phyloP scores from a whole-genome alignment of 2,113 vertebrate species.

The Bubo bubo region DNA sequence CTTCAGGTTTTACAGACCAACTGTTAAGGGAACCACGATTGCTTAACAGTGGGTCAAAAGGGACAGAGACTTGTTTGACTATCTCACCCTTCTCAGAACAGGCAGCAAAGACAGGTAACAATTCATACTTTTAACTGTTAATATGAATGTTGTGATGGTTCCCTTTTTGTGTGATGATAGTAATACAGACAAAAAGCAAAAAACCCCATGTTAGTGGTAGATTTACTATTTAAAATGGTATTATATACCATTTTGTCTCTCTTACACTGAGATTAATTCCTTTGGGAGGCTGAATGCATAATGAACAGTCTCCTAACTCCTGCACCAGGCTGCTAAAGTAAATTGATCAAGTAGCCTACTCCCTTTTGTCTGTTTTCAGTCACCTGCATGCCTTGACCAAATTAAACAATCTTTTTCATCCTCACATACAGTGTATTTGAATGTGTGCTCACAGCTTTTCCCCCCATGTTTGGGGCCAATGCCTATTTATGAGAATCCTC shows the following conservation, averaged over 20 bases:
- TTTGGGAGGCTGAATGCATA: neutral
- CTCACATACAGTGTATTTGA: neutral
- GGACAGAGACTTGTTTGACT: neutral
- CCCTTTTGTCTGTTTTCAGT: neutral
- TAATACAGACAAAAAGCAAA: neutral
- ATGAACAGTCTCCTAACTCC: neutral
- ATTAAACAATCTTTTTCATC: neutral
- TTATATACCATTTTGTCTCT: neutral
- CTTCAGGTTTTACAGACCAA: neutral
- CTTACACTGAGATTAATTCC: neutral
- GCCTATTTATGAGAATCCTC: neutral
- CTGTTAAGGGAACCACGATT: fast-evolving
- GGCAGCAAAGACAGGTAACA: neutral
- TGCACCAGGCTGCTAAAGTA: neutral
- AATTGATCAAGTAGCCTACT: neutral
- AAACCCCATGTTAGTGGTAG: neutral
- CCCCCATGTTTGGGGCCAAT: neutral
- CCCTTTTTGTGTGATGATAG: neutral
- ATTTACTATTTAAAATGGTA: neutral
- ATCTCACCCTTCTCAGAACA: neutral
- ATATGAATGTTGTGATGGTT: neutral
- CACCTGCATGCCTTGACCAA: neutral
- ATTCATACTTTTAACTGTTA: neutral
- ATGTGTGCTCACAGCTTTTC: neutral
- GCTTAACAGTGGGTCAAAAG: neutral